Evolutionary conservation across 2,113 vertebrate species (phyloP), one percentile per base, ranked within the genome.

Genomic region (Regulus satrapa): DNA sequence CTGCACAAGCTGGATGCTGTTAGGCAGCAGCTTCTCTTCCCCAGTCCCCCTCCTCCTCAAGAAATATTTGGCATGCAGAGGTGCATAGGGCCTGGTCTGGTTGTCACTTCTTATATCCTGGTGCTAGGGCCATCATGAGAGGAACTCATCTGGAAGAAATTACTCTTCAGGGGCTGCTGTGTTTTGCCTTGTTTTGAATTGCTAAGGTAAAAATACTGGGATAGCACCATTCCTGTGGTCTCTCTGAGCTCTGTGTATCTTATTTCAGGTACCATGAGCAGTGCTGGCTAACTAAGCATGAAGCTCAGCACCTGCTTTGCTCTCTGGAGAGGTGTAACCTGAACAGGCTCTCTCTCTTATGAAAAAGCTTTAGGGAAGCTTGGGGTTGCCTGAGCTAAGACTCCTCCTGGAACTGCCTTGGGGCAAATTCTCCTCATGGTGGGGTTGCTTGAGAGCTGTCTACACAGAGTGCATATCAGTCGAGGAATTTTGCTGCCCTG

Each of bases 191-290:
- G 29, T 41, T 64, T 84, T 77, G 43, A 80, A 83, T 77, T 86
- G 25, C 45, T 56, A 46, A 88, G n/a, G 55, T 69, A 88, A 74
- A 92, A 90, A 51, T 32, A 9, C 43, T 38, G 29, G 48, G 18
- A 31, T 46, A 58, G 49, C 0, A 0, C 18, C 21, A 8, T 64
- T 85, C 19, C 40, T 59, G 46, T 0, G 0, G 18, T 61, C 8
- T 61, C 38, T 73, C 75, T 56, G 23, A 80, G 55, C 16, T 85
- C 34, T 0, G 0, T 46, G 73, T 58, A 7, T 72, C 20, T 76
- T 40, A 43, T 69, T 54, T 83, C 32, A 38, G 59, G 75, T 81
- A 67, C 23, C 36, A 21, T 14, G 14, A 80, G 31, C 43, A 77
- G 18, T 5, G 12, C 28, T 54, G 12, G 20, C 10, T 85, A 78